Evolutionary conservation across 2,113 vertebrate species (phyloP), one percentile per base, ranked within the genome.

Genomic region (Gavialis gangeticus): DNA sequence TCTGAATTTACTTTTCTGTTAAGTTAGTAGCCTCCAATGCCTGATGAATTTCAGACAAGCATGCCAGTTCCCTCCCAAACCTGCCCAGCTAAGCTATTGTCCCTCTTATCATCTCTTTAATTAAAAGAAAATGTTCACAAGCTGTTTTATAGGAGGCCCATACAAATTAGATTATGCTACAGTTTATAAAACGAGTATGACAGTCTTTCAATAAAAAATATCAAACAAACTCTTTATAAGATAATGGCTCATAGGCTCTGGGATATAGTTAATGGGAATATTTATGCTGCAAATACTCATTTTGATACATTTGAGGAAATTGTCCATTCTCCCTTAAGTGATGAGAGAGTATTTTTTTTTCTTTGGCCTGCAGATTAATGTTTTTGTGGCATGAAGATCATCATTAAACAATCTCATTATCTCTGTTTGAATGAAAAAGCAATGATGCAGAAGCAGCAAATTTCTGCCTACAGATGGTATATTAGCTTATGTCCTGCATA

Each of bases 331-430:
- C n/a, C 12, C 30, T 85, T 66, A 75, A 69, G 10, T 75, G 66
- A 92, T 92, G 66, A 88, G 10, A 85, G 13, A 71, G 10, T 83
- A 21, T 18, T 93, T 96, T 91, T 93, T 87, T 46, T 76, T 75
- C 71, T 54, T 15, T 92, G n/a, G 28, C 17, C n/a, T 91, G 90
- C 12, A 94, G 67, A 96, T 97, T 95, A 96, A 92, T 77, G 73
- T 91, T 95, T 94, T 78, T 93, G 59, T 85, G 66, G 18, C 78
- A 88, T 75, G 76, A 90, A 81, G 59, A 87, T 95, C 30, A 75
- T 91, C 79, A 85, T 92, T 96, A 97, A 97, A 91, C 27, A 95
- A 94, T 96, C 79, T 95, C 59, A 96, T 97, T 97, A 95, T 83
- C 77, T 94, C 84, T 89, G 22, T 92, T 88, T 96, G 82, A 97